Evolutionary conservation across 1,140 invertebrate species (phyloP), one percentile per base, ranked within the genome.

Genomic region (Megalopta genalis): DNA sequence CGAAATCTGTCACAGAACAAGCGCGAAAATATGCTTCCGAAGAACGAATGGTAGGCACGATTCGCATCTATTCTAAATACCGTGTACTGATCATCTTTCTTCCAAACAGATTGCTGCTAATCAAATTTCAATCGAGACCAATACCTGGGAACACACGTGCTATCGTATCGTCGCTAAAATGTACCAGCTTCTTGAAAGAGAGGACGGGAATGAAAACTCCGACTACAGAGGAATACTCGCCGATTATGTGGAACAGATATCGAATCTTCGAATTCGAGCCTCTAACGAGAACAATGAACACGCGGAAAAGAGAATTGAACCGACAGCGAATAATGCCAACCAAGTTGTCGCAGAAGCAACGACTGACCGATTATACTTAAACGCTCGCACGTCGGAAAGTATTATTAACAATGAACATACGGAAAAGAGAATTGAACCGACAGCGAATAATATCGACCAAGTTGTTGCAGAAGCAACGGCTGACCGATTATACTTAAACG

Each of bases 1-100:
- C 91, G 6, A 76, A 76, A 16, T 42, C 65, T 7, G 71, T 87
- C 8, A 83, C 74, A 1, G 46, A 39, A 8, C 81, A 78, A 42
- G 84, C 85, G 12, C 70, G 81, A 18, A 71, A 75, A n/a, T 86
- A 65, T n/a, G 74, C 77, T 39, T 69, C 59, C 0, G 67, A 39
- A 6, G 69, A 32, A 6, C 73, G 25, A 54, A 9, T 69, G 37
- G 57, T 46, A 37, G 21, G 14, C n/a, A 9, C n/a, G 9, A 72
- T 64, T n/a, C 59, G 21, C 21, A 14, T n/a, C 21, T 8, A 21
- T 57, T n/a, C n/a, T 46, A 12, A 46, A 12, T 46, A 46, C 14
- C 42, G 42, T 46, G 42, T 32, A 32, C 42, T 9, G 0, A 46
- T 46, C 10, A 21, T 54, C 49, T 25, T 57, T 66, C 71, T 8